Evolutionary conservation across 2,888 invertebrate species (phyloP).

Genomic region (Limnephilus auricula): DNA sequence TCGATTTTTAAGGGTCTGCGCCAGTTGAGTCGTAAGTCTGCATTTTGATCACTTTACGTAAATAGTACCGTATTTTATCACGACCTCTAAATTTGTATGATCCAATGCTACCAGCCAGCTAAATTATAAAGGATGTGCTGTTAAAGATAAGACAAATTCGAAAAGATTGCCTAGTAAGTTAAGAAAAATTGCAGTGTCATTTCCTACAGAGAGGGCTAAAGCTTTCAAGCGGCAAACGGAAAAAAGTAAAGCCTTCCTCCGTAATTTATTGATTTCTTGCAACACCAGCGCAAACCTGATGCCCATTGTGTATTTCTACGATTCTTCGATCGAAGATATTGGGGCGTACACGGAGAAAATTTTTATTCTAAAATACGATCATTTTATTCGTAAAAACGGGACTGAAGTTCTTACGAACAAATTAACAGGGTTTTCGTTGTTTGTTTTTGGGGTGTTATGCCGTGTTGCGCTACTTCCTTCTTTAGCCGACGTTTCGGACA

Average conservation of each 20-base stretch:
- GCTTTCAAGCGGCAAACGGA: background rate
- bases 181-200: conserved; percentile 26
- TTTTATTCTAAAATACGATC: too few relatives aligned
- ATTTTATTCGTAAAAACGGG: too few relatives aligned
- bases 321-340: background rate
- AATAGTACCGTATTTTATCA: background rate
- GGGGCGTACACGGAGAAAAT: too few relatives aligned
- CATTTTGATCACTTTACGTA: too few relatives aligned
- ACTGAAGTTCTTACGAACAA: too few relatives aligned
- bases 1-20: too few relatives aligned
- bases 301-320: background rate
- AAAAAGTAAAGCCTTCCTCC: background rate
- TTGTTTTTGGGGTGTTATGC: too few relatives aligned
- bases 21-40: too few relatives aligned
- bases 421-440: too few relatives aligned
- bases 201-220: background rate
- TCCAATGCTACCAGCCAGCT: background rate
- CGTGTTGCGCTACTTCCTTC: too few relatives aligned
- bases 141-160: background rate
- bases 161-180: conserved; percentile 9
- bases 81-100: background rate
- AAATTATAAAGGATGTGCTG: background rate
- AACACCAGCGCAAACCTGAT: background rate
- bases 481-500: too few relatives aligned
- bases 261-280: background rate